phyloP scores from a whole-genome alignment of 2,888 invertebrate genomes.

The Harpalus rufipes region DNA sequence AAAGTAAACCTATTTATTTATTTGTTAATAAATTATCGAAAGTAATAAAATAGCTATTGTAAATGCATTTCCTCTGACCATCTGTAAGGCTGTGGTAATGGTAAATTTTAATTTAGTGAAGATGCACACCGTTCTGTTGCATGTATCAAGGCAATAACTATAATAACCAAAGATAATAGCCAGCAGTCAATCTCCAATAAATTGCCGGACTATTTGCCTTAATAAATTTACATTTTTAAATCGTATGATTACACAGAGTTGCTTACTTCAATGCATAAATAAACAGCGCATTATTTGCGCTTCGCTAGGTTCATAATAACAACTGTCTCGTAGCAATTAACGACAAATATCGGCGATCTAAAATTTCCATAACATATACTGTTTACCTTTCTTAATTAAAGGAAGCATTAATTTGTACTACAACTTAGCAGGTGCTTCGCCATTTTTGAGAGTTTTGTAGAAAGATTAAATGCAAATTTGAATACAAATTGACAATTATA shows the following conservation, averaged over 20 bases:
- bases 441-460: constrained; percentile 43
- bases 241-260: constrained; percentile 44
- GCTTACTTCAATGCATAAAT: constrained; percentile 54
- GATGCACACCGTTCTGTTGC: constrained; percentile 1
- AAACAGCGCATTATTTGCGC: constrained; percentile 48
- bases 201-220: constrained; percentile 57
- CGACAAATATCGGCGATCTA: constrained; percentile 17
- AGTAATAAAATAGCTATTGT: background rate
- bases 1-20: background rate
- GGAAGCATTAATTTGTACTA: constrained; percentile 44
- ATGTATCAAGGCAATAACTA: constrained; percentile 53
- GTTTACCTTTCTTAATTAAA: constrained; percentile 50
- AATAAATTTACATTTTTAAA: constrained; percentile 63
- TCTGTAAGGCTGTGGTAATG: constrained; percentile 15
- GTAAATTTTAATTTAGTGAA: constrained; percentile 42
- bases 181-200: constrained; percentile 58
- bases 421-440: constrained; percentile 20
- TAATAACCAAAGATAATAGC: constrained; percentile 58
- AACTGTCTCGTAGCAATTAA: constrained; percentile 42
- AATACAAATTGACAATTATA: constrained; percentile 55
- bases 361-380: constrained; percentile 48
- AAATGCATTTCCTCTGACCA: background rate
- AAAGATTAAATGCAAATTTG: constrained; percentile 39
- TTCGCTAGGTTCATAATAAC: constrained; percentile 35
- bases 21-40: background rate